Evolutionary conservation across 2,113 vertebrate species (phyloP).

Genomic region (Athene noctua): DNA sequence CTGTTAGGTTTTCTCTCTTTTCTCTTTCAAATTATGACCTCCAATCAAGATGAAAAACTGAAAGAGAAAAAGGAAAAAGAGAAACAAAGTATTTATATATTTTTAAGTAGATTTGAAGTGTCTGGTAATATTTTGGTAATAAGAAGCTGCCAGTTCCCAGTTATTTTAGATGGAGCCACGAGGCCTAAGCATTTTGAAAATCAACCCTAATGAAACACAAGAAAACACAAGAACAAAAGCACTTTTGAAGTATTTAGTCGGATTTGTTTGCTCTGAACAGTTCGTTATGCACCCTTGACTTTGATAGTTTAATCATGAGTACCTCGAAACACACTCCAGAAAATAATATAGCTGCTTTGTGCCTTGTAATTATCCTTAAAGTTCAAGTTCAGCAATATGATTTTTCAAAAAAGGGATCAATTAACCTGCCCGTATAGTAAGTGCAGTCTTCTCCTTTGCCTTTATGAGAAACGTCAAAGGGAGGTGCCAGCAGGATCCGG

Average conservation of each 20-base stretch:
- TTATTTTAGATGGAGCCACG: neutral
- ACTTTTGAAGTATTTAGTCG: neutral
- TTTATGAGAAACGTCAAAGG: fast-evolving
- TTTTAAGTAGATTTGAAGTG: neutral
- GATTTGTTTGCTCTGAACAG: neutral
- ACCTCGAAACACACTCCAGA: neutral
- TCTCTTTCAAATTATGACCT: neutral
- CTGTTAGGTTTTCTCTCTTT: neutral
- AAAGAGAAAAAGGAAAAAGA: neutral
- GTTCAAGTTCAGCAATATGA: neutral
- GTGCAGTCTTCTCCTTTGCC: neutral
- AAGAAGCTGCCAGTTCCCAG: neutral
- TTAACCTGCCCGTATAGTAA: fast-evolving
- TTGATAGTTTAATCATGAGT: neutral
- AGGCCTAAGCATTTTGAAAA: neutral
- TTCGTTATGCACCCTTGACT: neutral
- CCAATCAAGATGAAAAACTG: neutral
- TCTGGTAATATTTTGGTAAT: neutral
- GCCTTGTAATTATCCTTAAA: neutral
- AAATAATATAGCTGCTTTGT: neutral
- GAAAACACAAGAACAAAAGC: neutral
- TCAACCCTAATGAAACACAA: neutral
- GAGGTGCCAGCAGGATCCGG: fast-evolving
- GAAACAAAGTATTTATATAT: neutral
- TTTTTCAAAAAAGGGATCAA: neutral